Base-by-base conservation (phyloP, 2,888 invertebrate genomes). In the Adelognathus sp. region DNA sequence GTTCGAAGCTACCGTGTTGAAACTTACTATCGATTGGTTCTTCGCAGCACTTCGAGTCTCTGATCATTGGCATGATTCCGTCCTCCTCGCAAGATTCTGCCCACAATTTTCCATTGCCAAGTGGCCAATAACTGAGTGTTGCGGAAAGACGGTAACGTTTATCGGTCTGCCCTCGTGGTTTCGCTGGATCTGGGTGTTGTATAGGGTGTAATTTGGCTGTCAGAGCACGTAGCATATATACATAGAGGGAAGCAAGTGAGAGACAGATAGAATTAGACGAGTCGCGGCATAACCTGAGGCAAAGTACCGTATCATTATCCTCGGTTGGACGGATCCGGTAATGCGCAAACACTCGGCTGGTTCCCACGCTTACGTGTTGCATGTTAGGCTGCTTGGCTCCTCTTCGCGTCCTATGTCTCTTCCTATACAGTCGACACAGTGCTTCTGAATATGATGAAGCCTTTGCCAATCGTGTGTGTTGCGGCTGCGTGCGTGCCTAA, bases 301-400 rank as follows among this genome's bases (percentile, higher is more conserved):
- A 82, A 85, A 82, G 79, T 81, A 83, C 79, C 74, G 81, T 84
- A 82, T 85, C 82, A 86, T 87, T 87, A 84, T 85, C 81, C 75
- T 80, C 81, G 83, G 81, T 84, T 82, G 85, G 84, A 84, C 81
- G 84, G 81, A 85, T 85, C 83, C 75, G 77, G 80, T 86, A 86
- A 86, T 84, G 80, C 82, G 79, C 82, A 79, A 83, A 84, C 85
- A 85, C 83, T 79, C 73, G 83, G 81, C 69, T 72, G 72, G 76
- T 86, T 86, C 86, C 83, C 86, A 86, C 86, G 85, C 79, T 85
- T 84, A 84, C 80, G 80, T 83, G 83, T 83, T 82, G 82, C 80
- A 84, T 82, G 83, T 82, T 76, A 60, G 75, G 64, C 36, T 75
- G n/a, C 61, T 41, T 54, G 61, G 33, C 29, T 56, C 69, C 50